Evolutionary conservation across 2,888 invertebrate species (phyloP).

Genomic region (Shargacucullia verbasci): DNA sequence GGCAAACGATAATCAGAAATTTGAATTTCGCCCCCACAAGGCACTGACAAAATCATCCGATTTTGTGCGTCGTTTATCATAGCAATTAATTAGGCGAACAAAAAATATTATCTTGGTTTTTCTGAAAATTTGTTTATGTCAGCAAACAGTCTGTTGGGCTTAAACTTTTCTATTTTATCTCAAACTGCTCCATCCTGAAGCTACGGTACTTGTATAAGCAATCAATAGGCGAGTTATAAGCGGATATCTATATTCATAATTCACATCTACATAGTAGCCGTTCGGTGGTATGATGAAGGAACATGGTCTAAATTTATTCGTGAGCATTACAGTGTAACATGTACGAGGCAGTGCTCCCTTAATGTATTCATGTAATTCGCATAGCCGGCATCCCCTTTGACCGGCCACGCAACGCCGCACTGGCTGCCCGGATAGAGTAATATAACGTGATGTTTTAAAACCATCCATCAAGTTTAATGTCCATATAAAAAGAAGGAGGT

Average conservation of each 20-base stretch:
- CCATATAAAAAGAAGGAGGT: conserved; percentile 85
- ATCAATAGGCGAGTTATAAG: conserved; percentile 64
- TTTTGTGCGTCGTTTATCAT: conserved; percentile 85
- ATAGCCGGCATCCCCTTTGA: conserved; percentile 89
- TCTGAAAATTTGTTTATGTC: conserved; percentile 71
- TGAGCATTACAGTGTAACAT: conserved; percentile 87
- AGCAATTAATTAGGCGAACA: conserved; percentile 82
- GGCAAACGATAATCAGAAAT: conserved; percentile 86
- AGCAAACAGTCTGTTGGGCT: conserved; percentile 66
- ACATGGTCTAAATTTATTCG: conserved; percentile 87
- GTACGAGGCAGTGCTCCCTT: conserved; percentile 85
- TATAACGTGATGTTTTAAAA: conserved; percentile 88
- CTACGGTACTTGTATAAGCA: conserved; percentile 21
- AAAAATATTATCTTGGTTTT: conserved; percentile 76
- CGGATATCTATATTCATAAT: conserved; percentile 77
- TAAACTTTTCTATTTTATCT: conserved; percentile 64
- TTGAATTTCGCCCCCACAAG: conserved; percentile 84
- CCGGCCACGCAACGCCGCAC: conserved; percentile 88
- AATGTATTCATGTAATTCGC: conserved; percentile 90
- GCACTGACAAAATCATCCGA: conserved; percentile 82
- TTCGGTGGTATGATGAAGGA: conserved; percentile 82
- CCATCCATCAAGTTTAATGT: conserved; percentile 88
- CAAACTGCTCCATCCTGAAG: conserved; percentile 48
- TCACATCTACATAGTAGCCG: conserved; percentile 80
- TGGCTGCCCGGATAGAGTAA: conserved; percentile 85